Evolutionary conservation across 2,888 invertebrate species (phyloP).

Genomic region (Himalopsyche kuldschensis): DNA sequence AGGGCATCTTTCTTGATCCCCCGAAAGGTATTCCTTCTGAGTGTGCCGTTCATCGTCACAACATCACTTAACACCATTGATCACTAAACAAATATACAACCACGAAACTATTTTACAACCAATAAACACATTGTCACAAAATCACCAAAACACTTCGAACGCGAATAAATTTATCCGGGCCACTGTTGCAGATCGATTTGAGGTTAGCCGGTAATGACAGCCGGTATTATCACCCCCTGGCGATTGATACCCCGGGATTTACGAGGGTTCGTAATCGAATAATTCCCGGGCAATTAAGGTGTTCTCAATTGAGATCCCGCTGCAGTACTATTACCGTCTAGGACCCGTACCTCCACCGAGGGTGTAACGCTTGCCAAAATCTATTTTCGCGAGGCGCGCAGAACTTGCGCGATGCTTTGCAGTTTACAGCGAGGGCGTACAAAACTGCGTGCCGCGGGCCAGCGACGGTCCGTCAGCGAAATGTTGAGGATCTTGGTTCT

Average conservation of each 20-base stretch:
- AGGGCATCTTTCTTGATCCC: slow-evolving; percentile 77
- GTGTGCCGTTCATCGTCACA: slow-evolving; percentile 57
- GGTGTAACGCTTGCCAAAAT: slow-evolving; percentile 52
- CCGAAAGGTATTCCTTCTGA: slow-evolving; percentile 69
- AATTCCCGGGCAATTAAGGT: slow-evolving; percentile 3
- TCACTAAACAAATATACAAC: not conserved
- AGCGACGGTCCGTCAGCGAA: not conserved
- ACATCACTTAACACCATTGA: not conserved
- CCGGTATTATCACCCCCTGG: too few species aligned
- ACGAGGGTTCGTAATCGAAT: not conserved
- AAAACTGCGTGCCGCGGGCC: not conserved
- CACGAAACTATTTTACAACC: not conserved
- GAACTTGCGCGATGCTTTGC: not conserved
- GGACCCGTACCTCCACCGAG: slow-evolving; percentile 25
- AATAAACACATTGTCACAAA: not conserved
- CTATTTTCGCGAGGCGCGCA: slow-evolving; percentile 50
- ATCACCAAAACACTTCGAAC: not conserved
- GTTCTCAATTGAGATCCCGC: slow-evolving; percentile 34
- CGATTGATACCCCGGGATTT: not conserved
- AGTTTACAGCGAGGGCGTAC: not conserved
- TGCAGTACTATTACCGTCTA: slow-evolving; percentile 12
- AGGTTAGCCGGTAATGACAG: not conserved
- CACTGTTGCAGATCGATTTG: not conserved
- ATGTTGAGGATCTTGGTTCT: too few species aligned
- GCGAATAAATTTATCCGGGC: too few species aligned